phyloP scores from a whole-genome alignment of 2,888 invertebrate species.

The Cancer borealis region DNA sequence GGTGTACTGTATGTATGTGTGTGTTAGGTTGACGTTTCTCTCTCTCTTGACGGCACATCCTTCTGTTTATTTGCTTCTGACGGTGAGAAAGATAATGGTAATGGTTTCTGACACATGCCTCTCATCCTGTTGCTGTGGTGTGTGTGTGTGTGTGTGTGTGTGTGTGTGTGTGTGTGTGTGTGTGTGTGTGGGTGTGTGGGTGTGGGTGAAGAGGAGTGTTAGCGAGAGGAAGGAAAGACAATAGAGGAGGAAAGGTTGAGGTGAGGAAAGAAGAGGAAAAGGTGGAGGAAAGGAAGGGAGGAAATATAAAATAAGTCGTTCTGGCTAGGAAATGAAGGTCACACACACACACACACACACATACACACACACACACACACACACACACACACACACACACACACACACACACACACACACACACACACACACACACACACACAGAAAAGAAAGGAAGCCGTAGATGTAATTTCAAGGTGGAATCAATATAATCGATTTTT shows the following conservation, averaged over 20 bases:
- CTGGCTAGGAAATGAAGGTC: too few relatives aligned
- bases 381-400: conserved; percentile 1
- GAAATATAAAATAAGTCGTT: neutral
- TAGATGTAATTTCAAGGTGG: neutral
- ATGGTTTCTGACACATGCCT: neutral
- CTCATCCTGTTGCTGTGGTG: too few relatives aligned
- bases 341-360: neutral
- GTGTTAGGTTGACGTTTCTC: too few relatives aligned
- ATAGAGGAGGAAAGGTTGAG: neutral
- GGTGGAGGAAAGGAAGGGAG: neutral
- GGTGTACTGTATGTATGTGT: too few relatives aligned
- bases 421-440: neutral
- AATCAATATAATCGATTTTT: conserved; percentile 32
- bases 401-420: neutral
- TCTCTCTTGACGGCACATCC: too few relatives aligned
- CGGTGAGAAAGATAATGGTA: neutral
- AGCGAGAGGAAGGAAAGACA: neutral
- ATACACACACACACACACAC: conserved; percentile 12
- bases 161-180: too few relatives aligned
- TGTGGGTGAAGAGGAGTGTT: neutral
- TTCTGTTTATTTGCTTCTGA: too few relatives aligned
- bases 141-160: too few relatives aligned
- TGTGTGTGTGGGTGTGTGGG: neutral
- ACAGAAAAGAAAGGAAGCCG: neutral
- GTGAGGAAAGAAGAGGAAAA: neutral